These are phyloP conservation scores for Rana temporaria DNA, from an alignment of 2,113 vertebrate genomes.

Conservation along the genomic window DNA sequence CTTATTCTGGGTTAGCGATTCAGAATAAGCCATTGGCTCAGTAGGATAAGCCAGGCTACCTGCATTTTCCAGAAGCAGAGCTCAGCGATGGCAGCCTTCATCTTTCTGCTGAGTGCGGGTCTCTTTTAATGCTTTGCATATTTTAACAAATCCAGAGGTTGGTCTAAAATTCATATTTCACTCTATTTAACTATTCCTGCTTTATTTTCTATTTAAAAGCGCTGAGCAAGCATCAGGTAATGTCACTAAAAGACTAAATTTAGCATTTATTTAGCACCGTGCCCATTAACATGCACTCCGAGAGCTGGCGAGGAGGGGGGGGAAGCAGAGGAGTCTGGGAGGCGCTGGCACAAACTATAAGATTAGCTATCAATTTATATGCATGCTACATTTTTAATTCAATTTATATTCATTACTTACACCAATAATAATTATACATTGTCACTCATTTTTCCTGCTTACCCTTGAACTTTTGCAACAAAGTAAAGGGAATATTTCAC, in stretches of 20 bases:
- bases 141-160: too few relatives aligned
- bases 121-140: too few relatives aligned
- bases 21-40: too few relatives aligned
- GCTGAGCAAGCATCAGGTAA: not conserved
- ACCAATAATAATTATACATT: constrained; percentile 15
- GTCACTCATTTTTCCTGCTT: constrained; percentile 1
- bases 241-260: not conserved
- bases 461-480: constrained; percentile 31
- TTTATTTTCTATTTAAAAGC: not conserved
- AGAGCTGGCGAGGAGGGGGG: not conserved
- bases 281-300: constrained; percentile 21
- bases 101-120: too few relatives aligned
- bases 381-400: constrained; percentile 28
- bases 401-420: constrained; percentile 45
- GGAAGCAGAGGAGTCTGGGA: not conserved
- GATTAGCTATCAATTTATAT: constrained; percentile 39
- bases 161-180: too few relatives aligned
- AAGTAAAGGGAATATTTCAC: not conserved
- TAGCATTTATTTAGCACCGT: not conserved
- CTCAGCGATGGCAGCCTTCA: too few relatives aligned
- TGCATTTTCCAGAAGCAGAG: too few relatives aligned
- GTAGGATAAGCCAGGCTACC: too few relatives aligned
- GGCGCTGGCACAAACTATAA: constrained; percentile 17
- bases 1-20: too few relatives aligned
- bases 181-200: too few relatives aligned